phyloP scores from a whole-genome alignment of 2,113 vertebrate genomes.

The Phasianus colchicus region DNA sequence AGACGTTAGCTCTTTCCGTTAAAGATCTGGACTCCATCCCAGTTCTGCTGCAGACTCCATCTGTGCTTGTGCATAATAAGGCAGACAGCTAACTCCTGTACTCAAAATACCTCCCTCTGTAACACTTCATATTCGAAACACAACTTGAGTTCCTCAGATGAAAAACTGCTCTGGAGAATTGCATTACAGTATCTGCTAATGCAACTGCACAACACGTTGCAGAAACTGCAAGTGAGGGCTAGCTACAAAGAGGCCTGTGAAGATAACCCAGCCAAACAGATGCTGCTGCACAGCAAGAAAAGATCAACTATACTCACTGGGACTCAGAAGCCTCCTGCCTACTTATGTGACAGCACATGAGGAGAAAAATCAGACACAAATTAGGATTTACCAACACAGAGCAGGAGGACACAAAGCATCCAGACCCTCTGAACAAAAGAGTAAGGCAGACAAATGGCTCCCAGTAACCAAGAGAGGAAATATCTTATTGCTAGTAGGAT shows the following conservation, averaged over 20 bases:
- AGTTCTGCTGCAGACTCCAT: background rate
- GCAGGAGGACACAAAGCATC: background rate
- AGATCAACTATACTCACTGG: background rate
- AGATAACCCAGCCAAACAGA: background rate
- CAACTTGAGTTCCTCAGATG: background rate
- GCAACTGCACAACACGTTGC: background rate
- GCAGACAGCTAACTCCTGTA: background rate
- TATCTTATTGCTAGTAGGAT: background rate
- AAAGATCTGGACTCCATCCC: background rate
- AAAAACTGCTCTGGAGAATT: rapidly evolving
- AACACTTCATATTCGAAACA: background rate
- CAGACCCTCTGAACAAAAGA: background rate
- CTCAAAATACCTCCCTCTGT: background rate
- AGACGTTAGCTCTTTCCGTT: background rate
- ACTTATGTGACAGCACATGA: rapidly evolving
- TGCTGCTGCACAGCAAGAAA: background rate
- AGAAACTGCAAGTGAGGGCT: background rate
- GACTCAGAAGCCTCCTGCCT: background rate
- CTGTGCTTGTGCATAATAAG: background rate
- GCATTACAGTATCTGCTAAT: background rate
- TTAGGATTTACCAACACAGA: background rate
- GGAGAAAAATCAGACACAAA: background rate
- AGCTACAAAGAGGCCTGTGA: background rate
- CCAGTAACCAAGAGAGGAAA: background rate
- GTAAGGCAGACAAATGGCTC: background rate